Evolutionary conservation across 2,888 invertebrate species (phyloP).

Genomic region (Drosophila nigritarsus): DNA sequence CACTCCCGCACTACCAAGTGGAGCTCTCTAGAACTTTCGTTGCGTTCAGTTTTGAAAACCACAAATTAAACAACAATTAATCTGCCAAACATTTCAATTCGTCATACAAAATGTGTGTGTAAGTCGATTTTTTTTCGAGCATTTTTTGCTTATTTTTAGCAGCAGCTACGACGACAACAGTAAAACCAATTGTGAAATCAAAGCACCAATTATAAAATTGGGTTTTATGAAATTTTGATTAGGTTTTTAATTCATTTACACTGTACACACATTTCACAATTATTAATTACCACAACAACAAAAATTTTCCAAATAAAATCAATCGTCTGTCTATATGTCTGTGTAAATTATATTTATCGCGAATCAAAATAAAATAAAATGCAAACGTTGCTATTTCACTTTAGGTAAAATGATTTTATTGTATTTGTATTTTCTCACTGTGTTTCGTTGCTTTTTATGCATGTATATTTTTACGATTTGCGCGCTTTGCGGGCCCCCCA

Average conservation of each 20-base stretch:
- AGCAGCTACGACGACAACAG: constrained; percentile 7
- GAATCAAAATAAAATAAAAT: constrained; percentile 12
- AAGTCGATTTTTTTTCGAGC: neutral
- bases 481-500: constrained; percentile 32
- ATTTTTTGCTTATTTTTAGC: constrained; percentile 10
- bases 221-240: constrained; percentile 18
- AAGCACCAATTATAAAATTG: constrained; percentile 20
- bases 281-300: constrained; percentile 34
- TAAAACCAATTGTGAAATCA: constrained; percentile 21
- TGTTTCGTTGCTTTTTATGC: constrained; percentile 43
- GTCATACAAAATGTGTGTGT: neutral
- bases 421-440: constrained; percentile 53
- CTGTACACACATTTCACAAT: constrained; percentile 23
- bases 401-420: constrained; percentile 34
- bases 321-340: neutral
- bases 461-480: constrained; percentile 55
- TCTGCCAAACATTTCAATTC: constrained; percentile 37
- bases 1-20: neutral
- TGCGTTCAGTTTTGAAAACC: constrained; percentile 1
- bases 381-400: constrained; percentile 42
- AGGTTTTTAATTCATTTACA: constrained; percentile 25
- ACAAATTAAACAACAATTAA: neutral
- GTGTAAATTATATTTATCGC: constrained; percentile 20
- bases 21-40: constrained; percentile 55
- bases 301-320: constrained; percentile 1